These are phyloP conservation scores for Denticeps clupeoides DNA, from an alignment of 2,797 vertebrate genomes.

Conservation along the genomic window DNA sequence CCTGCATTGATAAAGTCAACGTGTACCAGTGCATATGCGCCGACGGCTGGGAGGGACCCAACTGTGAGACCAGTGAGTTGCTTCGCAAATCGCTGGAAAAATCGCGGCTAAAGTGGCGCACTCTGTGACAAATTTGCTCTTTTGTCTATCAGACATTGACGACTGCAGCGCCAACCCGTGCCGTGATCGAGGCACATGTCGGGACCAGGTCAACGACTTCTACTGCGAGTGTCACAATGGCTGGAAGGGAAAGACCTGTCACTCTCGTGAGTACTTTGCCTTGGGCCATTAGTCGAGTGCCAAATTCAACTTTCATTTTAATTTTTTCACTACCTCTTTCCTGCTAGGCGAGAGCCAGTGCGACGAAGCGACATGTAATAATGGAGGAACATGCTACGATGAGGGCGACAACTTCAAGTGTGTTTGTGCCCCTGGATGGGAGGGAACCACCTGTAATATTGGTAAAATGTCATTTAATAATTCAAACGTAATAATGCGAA, in stretches of 20 bases:
- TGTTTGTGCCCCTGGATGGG: constrained; percentile 87
- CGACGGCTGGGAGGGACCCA: constrained; percentile 83
- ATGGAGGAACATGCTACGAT: constrained; percentile 86
- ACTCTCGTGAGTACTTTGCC: constrained; percentile 77
- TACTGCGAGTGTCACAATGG: constrained; percentile 98
- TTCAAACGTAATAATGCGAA: neutral
- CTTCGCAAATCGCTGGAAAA: no score
- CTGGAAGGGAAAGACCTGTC: constrained; percentile 99
- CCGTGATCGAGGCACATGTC: constrained; percentile 86
- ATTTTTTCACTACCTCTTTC: neutral
- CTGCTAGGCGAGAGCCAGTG: constrained; percentile 88
- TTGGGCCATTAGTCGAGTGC: neutral
- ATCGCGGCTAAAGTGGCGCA: neutral
- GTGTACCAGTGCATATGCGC: constrained; percentile 94
- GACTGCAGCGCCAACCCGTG: constrained; percentile 93
- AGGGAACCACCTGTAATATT: constrained; percentile 73
- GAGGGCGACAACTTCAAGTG: constrained; percentile 90
- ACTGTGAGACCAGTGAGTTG: constrained; percentile 90
- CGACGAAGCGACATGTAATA: constrained; percentile 92
- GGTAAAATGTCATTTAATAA: constrained; percentile 12
- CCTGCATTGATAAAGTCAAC: constrained; percentile 92
- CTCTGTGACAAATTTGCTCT: neutral
- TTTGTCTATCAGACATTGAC: constrained; percentile 74
- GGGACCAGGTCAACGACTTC: constrained; percentile 96
- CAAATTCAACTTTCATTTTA: neutral